Conservation (phyloP, 2,888 invertebrate species). For the Epistrophella euchroma region DNA sequence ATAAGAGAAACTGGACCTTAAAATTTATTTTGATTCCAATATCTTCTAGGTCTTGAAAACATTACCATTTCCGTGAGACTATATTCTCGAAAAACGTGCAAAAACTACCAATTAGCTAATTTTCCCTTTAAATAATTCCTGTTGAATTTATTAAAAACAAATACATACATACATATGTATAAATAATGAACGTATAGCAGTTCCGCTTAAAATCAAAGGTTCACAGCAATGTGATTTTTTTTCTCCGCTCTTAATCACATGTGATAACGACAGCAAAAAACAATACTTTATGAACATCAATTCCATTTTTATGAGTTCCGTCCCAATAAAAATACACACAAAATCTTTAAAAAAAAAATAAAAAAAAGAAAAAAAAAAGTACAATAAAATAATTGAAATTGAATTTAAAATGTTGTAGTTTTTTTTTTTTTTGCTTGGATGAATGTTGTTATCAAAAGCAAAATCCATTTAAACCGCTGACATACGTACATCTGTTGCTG, state of each 20-base stretch:
- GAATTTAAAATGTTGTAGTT: conserved; percentile 23
- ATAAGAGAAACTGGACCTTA: no score
- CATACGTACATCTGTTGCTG: conserved; percentile 40
- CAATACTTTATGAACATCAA: conserved; percentile 7
- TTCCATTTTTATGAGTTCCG: no score
- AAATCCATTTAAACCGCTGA: conserved; percentile 54
- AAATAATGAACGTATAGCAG: neutral
- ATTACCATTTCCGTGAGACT: neutral
- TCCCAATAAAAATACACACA: conserved; percentile 10
- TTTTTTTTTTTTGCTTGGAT: neutral
- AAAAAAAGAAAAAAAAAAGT: conserved; percentile 6
- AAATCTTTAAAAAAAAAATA: neutral
- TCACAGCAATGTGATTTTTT: neutral
- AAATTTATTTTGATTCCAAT: no score
- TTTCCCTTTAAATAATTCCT: neutral
- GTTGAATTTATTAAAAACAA: conserved; percentile 3
- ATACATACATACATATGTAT: no score
- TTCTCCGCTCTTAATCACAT: conserved; percentile 2
- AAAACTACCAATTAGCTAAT: neutral
- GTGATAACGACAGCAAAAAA: neutral
- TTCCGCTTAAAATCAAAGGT: neutral
- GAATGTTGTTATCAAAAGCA: conserved; percentile 38
- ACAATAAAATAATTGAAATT: conserved; percentile 46
- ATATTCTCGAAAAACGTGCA: neutral
- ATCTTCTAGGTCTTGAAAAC: no score